Evolutionary conservation across 2,888 invertebrate species (phyloP), one percentile per base, ranked within the genome.

Genomic region (Synergus gifuensis): DNA sequence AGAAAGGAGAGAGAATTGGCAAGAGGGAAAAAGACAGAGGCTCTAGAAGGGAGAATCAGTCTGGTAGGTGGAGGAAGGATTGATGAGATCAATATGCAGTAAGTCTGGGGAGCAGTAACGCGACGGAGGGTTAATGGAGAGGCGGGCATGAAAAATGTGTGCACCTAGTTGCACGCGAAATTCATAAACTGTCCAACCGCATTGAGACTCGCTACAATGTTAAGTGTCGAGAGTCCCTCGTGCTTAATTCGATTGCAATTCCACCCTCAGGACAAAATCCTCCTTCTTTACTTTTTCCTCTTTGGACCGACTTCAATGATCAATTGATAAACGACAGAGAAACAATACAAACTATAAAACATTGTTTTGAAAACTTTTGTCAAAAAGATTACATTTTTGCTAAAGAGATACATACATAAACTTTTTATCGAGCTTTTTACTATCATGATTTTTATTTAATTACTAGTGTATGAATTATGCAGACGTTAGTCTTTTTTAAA

Each of bases 11-110:
- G 46, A 46, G 5, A 49, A 22, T 18, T n/a, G 11, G 11, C 14
- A 9, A 66, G 14, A 67, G 67, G 4, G 18, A 69, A 22, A 69
- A 28, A 28, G 69, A 69, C 18, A 49, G 66, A 22, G 44, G 22
- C 46, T 46, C 46, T 28, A 54, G 73, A 54, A 78, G 81, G 80
- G 82, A 76, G 66, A 80, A 81, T 79, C 58, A 73, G 62, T 76
- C 64, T 77, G 85, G 86, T 87, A 85, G 85, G 86, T 86, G 85
- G 85, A 85, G 83, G 79, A 81, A 85, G 88, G 91, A 91, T 91
- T 90, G 90, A 91, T 90, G 91, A 89, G 90, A 90, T 91, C 91
- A 90, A 91, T 91, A 91, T 90, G 91, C 91, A 90, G 91, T 91
- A 91, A 91, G 91, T 91, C 89, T 90, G 85, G 85, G 86, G 85